Base-by-base conservation (phyloP, 2,888 invertebrate genomes). In the Drosophila pseudotakahashii region DNA sequence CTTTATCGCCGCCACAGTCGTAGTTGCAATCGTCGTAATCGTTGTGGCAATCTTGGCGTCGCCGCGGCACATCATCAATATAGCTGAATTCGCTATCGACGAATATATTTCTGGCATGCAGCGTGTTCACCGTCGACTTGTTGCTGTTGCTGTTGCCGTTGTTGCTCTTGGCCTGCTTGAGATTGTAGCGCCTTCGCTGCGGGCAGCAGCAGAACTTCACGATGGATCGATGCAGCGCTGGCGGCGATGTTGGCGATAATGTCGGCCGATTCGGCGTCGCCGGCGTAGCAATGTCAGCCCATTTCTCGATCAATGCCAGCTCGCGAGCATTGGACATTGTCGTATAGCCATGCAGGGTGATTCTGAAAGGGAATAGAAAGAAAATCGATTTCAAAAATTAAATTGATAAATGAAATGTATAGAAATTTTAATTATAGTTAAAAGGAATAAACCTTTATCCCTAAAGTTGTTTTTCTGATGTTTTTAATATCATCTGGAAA, bases 291-390 rank as follows among this genome's bases (percentile, higher is more conserved):
- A 89, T 87, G 77, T 90, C 89, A 87, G 91, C 89, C 90, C 91
- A 91, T 89, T 90, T 89, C 76, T 91, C 87, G 75, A 89, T 85
- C 81, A 90, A 89, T 85, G 91, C 89, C 90, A 91, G 78, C 87
- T 91, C 91, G 71, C 90, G 91, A 87, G 89, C 86, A 89, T 89
- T 91, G 78, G 91, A 89, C 91, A 91, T 91, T 88, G 89, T 89
- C 73, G 81, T 83, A 84, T 81, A 81, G 89, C 91, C 91, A 91
- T 91, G 86, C 80, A 91, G 88, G 78, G 79, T 79, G 73, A 89
- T 90, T 91, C 91, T 91, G 81, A 7, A 89, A 81, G 39, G n/a
- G 58, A 11, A 73, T 14, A 57, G 14, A 57, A 32, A 68, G 58
- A 23, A 39, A 16, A 75, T 16, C 45, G 5, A 42, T 34, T 37